phyloP scores from a whole-genome alignment of 2,797 vertebrate genomes.

The Strix occidentalis region DNA sequence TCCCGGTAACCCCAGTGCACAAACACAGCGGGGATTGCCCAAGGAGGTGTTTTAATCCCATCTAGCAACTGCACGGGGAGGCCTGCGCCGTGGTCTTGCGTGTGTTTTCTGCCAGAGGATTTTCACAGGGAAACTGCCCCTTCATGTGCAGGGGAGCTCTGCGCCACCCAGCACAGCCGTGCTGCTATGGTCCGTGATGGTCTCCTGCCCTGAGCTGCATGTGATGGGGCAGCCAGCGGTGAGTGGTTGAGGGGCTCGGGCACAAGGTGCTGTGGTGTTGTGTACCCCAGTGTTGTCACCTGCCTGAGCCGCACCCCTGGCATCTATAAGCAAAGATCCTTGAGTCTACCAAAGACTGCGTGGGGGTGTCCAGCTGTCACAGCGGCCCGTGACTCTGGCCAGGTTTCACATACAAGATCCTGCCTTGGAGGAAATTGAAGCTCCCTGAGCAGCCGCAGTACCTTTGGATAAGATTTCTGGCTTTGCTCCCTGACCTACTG shows the following conservation, averaged over 20 bases:
- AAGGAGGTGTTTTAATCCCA: neutral
- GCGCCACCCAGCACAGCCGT: neutral
- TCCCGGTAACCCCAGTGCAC: neutral
- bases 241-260: neutral
- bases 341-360: fast-evolving
- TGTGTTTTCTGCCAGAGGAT: neutral
- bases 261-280: neutral
- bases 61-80: neutral
- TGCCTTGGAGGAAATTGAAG: neutral
- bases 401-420: neutral
- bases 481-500: neutral
- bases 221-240: neutral
- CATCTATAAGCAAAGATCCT: neutral
- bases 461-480: slow-evolving; percentile 9
- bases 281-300: neutral
- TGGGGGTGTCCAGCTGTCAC: neutral
- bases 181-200: fast-evolving
- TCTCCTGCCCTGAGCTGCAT: neutral
- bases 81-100: neutral
- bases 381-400: neutral
- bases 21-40: neutral
- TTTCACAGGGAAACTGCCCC: neutral
- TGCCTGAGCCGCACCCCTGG: neutral
- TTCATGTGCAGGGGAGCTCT: neutral
- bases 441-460: neutral